These are phyloP conservation scores for Aphidius ervi DNA, from an alignment of 1,140 invertebrate species.

Conservation along the genomic window DNA sequence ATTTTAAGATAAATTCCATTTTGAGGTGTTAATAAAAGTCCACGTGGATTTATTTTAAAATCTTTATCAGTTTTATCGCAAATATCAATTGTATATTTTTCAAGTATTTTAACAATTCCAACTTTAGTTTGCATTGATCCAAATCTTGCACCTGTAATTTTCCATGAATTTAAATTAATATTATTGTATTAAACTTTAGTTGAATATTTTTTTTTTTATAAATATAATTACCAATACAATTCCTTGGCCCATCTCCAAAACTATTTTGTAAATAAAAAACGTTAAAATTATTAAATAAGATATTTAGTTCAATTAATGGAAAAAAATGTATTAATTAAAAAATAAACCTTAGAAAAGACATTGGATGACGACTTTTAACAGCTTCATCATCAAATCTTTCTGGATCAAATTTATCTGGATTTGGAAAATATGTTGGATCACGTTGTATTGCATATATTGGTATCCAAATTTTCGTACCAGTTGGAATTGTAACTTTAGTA, in stretches of 20 bases:
- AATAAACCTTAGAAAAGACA: constrained; percentile 56
- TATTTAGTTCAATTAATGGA: too few species aligned
- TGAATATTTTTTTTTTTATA: background rate
- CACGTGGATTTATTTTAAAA: constrained; percentile 27
- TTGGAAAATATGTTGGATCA: constrained; percentile 37
- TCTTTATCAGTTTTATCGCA: constrained; percentile 39
- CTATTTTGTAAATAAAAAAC: too few species aligned
- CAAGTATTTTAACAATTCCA: constrained; percentile 48
- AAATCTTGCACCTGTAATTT: constrained; percentile 39
- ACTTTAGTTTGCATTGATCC: constrained; percentile 53
- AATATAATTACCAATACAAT: constrained; percentile 56
- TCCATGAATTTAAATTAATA: background rate
- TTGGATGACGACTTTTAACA: constrained; percentile 35
- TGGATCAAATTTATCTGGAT: constrained; percentile 46
- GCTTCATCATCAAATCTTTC: constrained; percentile 41
- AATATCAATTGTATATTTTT: constrained; percentile 42
- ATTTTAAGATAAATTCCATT: constrained; percentile 33
- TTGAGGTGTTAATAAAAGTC: constrained; percentile 29
- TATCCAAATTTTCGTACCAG: constrained; percentile 29
- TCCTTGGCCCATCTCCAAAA: constrained; percentile 62
- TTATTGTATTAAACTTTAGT: too few species aligned
- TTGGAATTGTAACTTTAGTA: constrained; percentile 28
- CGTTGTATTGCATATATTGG: constrained; percentile 41
- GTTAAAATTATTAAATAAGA: too few species aligned
- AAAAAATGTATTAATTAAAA: too few species aligned